Base-by-base conservation (phyloP, 2,888 invertebrate genomes). In the Scrobipalpa costella region DNA sequence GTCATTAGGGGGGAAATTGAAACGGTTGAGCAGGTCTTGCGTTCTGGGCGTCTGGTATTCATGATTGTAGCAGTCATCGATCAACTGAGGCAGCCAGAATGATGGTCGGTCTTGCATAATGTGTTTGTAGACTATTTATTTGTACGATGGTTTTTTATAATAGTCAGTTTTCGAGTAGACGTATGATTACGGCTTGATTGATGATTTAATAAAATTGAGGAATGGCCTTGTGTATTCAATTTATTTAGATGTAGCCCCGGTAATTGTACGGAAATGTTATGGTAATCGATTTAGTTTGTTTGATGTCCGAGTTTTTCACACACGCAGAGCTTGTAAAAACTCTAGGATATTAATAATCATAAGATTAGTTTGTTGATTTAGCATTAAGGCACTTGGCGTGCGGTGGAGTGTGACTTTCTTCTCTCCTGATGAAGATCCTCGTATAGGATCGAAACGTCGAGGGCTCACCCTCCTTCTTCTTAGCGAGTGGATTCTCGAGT, bases 71-170 rank as follows among this genome's bases (percentile, higher is more conserved):
- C 74, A 76, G 75, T 81, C 82, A 87, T 88, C 86, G 85, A 88
- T 86, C 86, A 87, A 78, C 67, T 69, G 71, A 73, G 79, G 77
- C 79, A 78, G 81, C 82, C 78, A 78, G 80, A 81, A 78, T 77
- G 82, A 81, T 80, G 81, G 79, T 74, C 72, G 76, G 70, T 78
- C 76, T 80, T 85, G 82, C 83, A 82, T 84, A 85, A 85, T 84
- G 81, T 81, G 82, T 84, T 83, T 80, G 81, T 81, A 82, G 81
- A 82, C 79, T 83, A 81, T 85, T 81, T 80, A 79, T 81, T 78
- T 79, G 69, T 71, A 65, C 64, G 75, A 72, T 67, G 71, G 73
- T 83, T 83, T 83, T 81, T 79, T 80, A 11, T 64, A 61, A 63
- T 63, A 55, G 65, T 61, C 34, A 63, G 68, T 66, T 66, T 67